These are phyloP conservation scores for Pachycephala philippinensis DNA, from an alignment of 2,113 vertebrate genomes.

Conservation along the genomic window DNA sequence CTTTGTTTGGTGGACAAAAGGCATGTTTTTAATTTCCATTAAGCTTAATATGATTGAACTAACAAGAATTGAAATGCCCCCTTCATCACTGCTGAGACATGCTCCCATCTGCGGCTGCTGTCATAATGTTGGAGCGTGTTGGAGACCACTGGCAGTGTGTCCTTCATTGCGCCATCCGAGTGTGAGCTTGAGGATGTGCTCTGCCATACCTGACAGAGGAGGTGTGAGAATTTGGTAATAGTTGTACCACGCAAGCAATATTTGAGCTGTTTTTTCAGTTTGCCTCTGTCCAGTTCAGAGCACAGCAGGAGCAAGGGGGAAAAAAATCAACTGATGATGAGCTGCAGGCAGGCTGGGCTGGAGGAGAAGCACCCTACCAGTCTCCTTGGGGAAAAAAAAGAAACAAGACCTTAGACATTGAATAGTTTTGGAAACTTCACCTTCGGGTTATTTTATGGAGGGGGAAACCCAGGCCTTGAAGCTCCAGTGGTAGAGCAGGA, in stretches of 20 bases:
- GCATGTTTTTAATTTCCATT: background rate
- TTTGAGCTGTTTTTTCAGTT: background rate
- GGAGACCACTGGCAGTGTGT: background rate
- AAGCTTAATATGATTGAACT: background rate
- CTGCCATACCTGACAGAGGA: background rate
- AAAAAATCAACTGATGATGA: background rate
- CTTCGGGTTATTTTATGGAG: background rate
- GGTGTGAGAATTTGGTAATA: background rate
- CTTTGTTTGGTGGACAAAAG: background rate
- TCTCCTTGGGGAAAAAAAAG: background rate
- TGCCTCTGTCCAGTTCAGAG: background rate
- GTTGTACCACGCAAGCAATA: background rate
- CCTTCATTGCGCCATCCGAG: background rate
- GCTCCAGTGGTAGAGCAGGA: background rate
- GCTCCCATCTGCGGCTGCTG: background rate
- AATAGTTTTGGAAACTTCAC: background rate
- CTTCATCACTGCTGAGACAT: background rate
- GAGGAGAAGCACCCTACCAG: background rate
- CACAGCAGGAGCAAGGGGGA: background rate
- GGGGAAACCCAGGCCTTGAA: background rate
- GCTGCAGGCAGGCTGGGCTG: background rate
- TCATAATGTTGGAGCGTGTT: rapidly evolving
- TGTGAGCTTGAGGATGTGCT: background rate
- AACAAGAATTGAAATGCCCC: background rate
- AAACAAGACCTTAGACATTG: background rate